A percentile compares a stretch with the other conserved stretches of the same genome.
Evolutionary conservation across 2,113 vertebrate genomes (phyloP).

Genomic region (Rattus rattus): DNA sequence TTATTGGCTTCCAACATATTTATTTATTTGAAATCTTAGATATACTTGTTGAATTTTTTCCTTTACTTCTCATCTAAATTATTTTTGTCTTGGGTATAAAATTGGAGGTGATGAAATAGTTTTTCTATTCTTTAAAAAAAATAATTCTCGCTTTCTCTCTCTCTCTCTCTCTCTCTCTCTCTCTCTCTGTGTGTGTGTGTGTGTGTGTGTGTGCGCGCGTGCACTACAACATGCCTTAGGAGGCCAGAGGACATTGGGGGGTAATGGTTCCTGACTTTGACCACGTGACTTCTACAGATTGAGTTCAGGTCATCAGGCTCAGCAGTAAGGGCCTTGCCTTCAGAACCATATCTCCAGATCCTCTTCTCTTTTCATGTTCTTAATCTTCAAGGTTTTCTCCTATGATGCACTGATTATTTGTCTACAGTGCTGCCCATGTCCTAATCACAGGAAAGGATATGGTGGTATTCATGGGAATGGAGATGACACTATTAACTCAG

Average conservation of each 20-base stretch:
- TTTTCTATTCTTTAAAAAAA: neutral
- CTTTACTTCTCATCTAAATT: slow-evolving; percentile 8
- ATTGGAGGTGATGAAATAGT: neutral
- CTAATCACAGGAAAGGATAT: neutral
- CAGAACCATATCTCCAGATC: neutral
- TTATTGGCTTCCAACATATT: neutral
- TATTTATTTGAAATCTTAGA: neutral
- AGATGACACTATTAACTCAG: neutral
- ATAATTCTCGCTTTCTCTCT: neutral
- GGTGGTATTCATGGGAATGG: neutral
- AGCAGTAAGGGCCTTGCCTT: neutral
- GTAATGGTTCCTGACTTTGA: neutral
- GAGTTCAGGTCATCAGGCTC: neutral
- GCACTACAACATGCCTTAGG: neutral
- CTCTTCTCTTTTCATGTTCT: neutral
- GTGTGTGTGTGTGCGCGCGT: neutral
- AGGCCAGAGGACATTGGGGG: neutral
- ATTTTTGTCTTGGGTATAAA: neutral
- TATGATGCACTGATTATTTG: neutral
- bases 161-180: accelerated
- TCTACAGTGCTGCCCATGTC: neutral
- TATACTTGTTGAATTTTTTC: neutral
- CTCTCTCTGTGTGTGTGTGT: neutral
- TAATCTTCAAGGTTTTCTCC: neutral
- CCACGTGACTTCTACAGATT: neutral